Percentiles rank a stretch among this genome's conserved stretches.
phyloP scores from a whole-genome alignment of 2,113 vertebrate species.

The Ciconia maguari region DNA sequence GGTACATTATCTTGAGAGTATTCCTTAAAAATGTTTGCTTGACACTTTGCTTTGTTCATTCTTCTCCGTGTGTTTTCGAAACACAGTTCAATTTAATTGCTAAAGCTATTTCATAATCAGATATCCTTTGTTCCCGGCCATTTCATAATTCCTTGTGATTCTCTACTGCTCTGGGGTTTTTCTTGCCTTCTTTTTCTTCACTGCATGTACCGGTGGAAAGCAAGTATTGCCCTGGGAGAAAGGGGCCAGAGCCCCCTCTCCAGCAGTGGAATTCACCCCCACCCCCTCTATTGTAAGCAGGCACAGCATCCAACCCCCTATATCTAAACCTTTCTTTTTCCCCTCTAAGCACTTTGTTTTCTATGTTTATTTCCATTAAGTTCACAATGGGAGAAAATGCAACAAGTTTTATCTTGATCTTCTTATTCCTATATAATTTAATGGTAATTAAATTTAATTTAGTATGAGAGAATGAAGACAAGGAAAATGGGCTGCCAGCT shows the following conservation, averaged over 20 bases:
- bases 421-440: not conserved
- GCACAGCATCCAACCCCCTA: not conserved
- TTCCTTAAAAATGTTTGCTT: not conserved
- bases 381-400: not conserved
- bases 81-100: not conserved
- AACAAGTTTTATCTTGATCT: not conserved
- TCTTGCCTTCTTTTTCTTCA: not conserved
- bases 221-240: not conserved
- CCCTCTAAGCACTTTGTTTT: not conserved
- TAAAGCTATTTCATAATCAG: not conserved
- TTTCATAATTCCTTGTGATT: not conserved
- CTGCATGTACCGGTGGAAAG: not conserved
- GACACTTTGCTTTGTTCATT: not conserved
- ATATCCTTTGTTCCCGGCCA: not conserved
- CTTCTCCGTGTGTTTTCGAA: not conserved
- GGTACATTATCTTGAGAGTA: not conserved
- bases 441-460: not conserved
- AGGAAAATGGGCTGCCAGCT: not conserved
- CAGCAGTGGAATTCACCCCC: not conserved
- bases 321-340: not conserved
- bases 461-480: not conserved
- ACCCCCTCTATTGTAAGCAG: not conserved
- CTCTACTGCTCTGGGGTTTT: not conserved
- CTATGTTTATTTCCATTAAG: not conserved
- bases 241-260: not conserved